These are phyloP conservation scores for Orthosia cruda DNA, from an alignment of 2,888 invertebrate genomes.

Conservation along the genomic window DNA sequence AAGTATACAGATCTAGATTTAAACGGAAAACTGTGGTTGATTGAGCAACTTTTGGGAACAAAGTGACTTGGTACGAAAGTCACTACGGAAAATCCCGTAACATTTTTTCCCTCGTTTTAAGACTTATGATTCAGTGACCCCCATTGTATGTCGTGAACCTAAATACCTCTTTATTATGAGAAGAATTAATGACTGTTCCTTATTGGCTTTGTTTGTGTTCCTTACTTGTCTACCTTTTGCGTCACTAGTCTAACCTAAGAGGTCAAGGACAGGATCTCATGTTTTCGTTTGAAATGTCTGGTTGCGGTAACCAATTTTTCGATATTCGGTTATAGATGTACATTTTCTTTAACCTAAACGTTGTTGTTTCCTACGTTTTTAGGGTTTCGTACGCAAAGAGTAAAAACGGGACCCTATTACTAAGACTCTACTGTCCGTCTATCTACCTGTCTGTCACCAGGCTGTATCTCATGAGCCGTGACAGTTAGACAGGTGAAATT, in stretches of 20 bases:
- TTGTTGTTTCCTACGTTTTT: too few relatives aligned
- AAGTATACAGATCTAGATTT: conserved; percentile 56
- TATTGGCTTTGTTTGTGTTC: conserved; percentile 36
- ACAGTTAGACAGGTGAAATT: too few relatives aligned
- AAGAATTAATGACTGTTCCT: conserved; percentile 36
- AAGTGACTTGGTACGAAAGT: conserved; percentile 26
- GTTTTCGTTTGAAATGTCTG: not conserved
- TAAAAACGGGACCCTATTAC: too few relatives aligned
- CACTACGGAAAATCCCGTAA: conserved; percentile 69
- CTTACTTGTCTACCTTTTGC: conserved; percentile 1
- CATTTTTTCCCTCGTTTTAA: conserved; percentile 51
- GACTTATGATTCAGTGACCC: conserved; percentile 58
- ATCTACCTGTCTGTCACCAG: too few relatives aligned
- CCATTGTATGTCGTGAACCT: conserved; percentile 31
- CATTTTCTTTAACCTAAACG: too few relatives aligned
- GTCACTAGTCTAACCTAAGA: conserved; percentile 17
- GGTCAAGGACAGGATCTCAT: conserved; percentile 15
- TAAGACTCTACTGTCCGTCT: too few relatives aligned
- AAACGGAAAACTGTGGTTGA: conserved; percentile 75
- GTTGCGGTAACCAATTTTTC: not conserved
- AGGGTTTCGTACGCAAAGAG: too few relatives aligned
- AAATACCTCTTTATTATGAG: conserved; percentile 24
- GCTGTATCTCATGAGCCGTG: too few relatives aligned
- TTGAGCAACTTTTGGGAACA: conserved; percentile 73
- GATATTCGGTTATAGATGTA: not conserved